Base-by-base conservation (phyloP, 2,113 vertebrate species). In the Ancistrus triradiatus region DNA sequence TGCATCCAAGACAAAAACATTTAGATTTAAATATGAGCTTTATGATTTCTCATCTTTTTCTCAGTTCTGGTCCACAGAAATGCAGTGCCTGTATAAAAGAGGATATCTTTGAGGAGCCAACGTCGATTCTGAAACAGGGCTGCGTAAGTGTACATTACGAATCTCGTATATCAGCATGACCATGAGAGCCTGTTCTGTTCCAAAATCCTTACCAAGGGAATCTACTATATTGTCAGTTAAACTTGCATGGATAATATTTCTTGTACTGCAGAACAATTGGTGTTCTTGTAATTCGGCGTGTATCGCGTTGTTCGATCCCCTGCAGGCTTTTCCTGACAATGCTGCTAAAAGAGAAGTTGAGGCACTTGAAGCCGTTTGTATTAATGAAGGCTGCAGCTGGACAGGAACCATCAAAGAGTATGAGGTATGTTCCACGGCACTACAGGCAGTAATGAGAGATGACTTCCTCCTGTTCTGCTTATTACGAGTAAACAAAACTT, bases 321-420 rank as follows among this genome's bases (percentile, higher is more conserved):
- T 44, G 15, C 59, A 98, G 95, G 94, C 94, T 10, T 98, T 98
- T 74, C 92, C 94, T 1, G 95, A 98, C 78, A 98, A 98, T 1
- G 95, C 95, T 0, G 95, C 95, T 0, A 90, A 95, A 2, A 87
- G 95, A 73, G 95, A 98, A 66, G 92, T 98, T 40, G 95, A 98
- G 74, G 91, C 91, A 15, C 74, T 98, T 74, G 90, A 92, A 0
- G 94, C 94, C 0, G 58, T 91, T 43, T 98, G 95, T 73, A 84
- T 89, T 43, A 93, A 90, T 2, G 87, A 89, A 0, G 93, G 90
- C 25, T 98, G 95, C 76, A 81, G 80, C 0, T 98, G 95, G 95
- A 93, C 85, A 37, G 95, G 95, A 18, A 95, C 91, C 3, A 88
- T 98, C 55, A 98, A 93, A 70, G 95, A 98, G 5, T 98, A 94